Evolutionary conservation across 1,140 invertebrate species (phyloP).

Genomic region (Paramacrobiotus metropolitanus): DNA sequence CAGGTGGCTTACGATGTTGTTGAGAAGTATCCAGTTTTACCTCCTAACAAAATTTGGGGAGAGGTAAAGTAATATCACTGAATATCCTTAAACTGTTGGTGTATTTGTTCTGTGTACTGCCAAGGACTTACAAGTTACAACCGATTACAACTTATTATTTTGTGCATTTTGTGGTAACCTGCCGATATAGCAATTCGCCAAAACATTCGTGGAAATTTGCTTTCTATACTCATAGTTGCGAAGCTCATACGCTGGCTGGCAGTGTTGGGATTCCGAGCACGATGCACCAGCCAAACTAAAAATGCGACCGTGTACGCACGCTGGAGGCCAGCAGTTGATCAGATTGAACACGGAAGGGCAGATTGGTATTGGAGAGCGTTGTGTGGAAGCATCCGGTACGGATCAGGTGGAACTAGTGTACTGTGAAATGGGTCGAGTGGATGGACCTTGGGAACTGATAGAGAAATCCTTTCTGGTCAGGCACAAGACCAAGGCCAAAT

Average conservation of each 20-base stretch:
- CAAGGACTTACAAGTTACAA: no score
- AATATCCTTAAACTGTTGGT: no score
- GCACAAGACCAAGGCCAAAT: slow-evolving; percentile 6
- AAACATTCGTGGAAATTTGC: background rate
- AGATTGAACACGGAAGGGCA: slow-evolving; percentile 79
- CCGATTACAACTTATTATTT: no score
- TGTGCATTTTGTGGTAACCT: no score
- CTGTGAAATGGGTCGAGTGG: slow-evolving; percentile 64
- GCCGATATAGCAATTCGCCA: no score
- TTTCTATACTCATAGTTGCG: slow-evolving; percentile 31
- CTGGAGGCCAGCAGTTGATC: slow-evolving; percentile 79
- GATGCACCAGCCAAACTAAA: slow-evolving; percentile 58
- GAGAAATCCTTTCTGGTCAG: slow-evolving; percentile 24
- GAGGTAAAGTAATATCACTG: slow-evolving; percentile 46
- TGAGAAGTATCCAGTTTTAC: slow-evolving; percentile 74
- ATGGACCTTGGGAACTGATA: slow-evolving; percentile 74
- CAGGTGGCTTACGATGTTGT: slow-evolving; percentile 58
- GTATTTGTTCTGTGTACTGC: no score
- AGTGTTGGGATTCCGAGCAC: slow-evolving; percentile 66
- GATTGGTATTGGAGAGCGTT: slow-evolving; percentile 77
- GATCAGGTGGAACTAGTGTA: slow-evolving; percentile 63
- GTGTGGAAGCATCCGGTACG: slow-evolving; percentile 53
- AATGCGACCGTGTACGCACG: slow-evolving; percentile 61
- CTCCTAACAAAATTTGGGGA: slow-evolving; percentile 83
- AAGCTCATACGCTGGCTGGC: slow-evolving; percentile 39